Conservation (phyloP, 2,888 invertebrate species). For the Nebria salina region DNA sequence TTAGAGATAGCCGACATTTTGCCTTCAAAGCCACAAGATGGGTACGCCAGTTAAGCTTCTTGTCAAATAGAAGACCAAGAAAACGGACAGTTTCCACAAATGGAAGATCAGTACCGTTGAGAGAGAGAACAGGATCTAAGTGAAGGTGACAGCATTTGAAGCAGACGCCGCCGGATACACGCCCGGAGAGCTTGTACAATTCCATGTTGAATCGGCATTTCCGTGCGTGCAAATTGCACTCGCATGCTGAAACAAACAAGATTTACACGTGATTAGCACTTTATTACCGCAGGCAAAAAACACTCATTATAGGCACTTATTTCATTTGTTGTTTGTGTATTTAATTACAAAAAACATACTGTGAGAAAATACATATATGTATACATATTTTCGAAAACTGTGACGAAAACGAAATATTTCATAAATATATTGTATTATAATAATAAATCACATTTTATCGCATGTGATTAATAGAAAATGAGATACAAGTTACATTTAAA, state of each 20-base stretch:
- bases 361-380: neutral
- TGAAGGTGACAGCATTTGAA: conserved; percentile 96
- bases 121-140: too few species aligned
- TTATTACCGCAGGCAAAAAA: neutral
- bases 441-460: neutral
- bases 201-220: conserved; percentile 99
- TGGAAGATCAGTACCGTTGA: too few species aligned
- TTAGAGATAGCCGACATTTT: too few species aligned
- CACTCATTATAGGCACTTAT: neutral
- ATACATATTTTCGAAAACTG: neutral
- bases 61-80: too few species aligned
- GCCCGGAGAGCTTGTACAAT: conserved; percentile 93
- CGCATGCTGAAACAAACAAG: conserved; percentile 81
- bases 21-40: too few species aligned
- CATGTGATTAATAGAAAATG: neutral
- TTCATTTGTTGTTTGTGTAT: neutral
- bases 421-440: neutral
- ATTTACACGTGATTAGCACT: conserved; percentile 7
- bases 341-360: neutral
- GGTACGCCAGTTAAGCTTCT: too few species aligned
- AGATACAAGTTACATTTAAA: conserved; percentile 28
- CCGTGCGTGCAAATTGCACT: conserved; percentile 97
- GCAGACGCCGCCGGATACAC: conserved; percentile 95
- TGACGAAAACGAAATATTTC: neutral
- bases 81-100: too few species aligned